Evolutionary conservation across 2,888 invertebrate genomes (phyloP).

Genomic region (Troides aeacus): DNA sequence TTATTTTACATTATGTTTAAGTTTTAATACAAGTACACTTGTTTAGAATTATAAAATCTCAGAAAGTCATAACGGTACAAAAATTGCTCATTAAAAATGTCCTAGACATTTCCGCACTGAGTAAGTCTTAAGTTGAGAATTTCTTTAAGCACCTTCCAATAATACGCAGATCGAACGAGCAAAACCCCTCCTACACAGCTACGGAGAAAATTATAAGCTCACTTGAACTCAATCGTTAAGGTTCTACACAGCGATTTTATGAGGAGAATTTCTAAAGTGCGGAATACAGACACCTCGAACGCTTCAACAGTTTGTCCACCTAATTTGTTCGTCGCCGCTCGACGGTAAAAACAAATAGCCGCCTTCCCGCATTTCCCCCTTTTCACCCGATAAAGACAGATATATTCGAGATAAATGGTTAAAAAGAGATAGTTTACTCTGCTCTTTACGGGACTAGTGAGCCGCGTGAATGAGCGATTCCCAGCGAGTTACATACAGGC

Average conservation of each 20-base stretch:
- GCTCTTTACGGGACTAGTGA: constrained; percentile 50
- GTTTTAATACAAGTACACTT: not conserved
- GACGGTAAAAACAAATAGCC: constrained; percentile 78
- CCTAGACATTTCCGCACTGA: constrained; percentile 2
- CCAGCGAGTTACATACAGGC: constrained; percentile 61
- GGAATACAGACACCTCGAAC: constrained; percentile 76
- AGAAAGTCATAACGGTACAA: constrained; percentile 3
- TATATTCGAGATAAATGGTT: constrained; percentile 55
- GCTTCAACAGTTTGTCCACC: constrained; percentile 79
- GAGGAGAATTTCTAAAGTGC: constrained; percentile 68
- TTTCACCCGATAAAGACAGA: constrained; percentile 63
- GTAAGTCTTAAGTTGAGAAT: constrained; percentile 5
- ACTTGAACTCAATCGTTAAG: constrained; percentile 61
- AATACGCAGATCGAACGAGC: constrained; percentile 60
- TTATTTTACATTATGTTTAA: not conserved
- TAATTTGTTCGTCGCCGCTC: constrained; percentile 78
- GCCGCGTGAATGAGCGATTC: constrained; percentile 68
- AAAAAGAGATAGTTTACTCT: constrained; percentile 59
- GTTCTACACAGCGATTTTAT: constrained; percentile 64
- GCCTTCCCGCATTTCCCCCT: constrained; percentile 63
- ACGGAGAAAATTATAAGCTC: constrained; percentile 71
- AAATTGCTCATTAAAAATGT: not conserved
- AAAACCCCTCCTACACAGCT: constrained; percentile 55
- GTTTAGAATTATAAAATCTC: not conserved
- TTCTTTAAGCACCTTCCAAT: constrained; percentile 43